These are phyloP conservation scores for Platichthys flesus DNA, from an alignment of 2,113 vertebrate genomes.

Conservation along the genomic window DNA sequence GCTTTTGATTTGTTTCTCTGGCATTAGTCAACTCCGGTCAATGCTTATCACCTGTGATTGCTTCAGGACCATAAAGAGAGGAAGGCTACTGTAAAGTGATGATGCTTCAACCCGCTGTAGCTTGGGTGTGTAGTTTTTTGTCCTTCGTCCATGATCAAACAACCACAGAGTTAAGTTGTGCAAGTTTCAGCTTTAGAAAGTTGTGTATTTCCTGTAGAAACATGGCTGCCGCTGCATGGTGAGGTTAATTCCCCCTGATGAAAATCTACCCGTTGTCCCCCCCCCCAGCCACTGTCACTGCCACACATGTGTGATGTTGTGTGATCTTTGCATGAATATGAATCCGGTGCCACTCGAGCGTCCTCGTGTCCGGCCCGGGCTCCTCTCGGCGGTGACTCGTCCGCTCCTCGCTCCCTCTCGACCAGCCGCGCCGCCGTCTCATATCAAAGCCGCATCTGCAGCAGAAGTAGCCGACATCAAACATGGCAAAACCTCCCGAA, in stretches of 20 bases:
- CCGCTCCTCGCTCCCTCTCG: slow-evolving; percentile 69
- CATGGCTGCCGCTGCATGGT: not conserved
- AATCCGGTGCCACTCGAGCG: slow-evolving; percentile 54
- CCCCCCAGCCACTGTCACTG: no score
- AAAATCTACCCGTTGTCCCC: not conserved
- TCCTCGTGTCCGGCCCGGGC: slow-evolving; percentile 53
- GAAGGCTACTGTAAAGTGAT: not conserved
- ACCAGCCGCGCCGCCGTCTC: slow-evolving; percentile 74
- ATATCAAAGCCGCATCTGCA: slow-evolving; percentile 91
- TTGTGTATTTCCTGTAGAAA: not conserved
- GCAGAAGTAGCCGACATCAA: slow-evolving; percentile 89
- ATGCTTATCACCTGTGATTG: slow-evolving; percentile 46
- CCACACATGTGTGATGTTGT: slow-evolving; percentile 1
- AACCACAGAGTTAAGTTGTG: no score
- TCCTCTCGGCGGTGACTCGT: slow-evolving; percentile 18
- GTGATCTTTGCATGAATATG: slow-evolving; percentile 66
- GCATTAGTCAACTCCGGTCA: slow-evolving; percentile 49
- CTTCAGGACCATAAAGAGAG: slow-evolving; percentile 25
- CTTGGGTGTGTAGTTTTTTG: not conserved
- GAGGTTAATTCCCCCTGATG: not conserved
- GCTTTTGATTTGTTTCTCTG: slow-evolving; percentile 28
- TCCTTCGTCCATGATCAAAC: no score
- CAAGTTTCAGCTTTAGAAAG: no score
- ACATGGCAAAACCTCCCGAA: slow-evolving; percentile 83
- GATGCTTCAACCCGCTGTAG: no score